A percentile compares a stretch with the other conserved stretches of the same genome.
Evolutionary conservation across 2,113 vertebrate species (phyloP).

Genomic region (Myiopsitta monachus): DNA sequence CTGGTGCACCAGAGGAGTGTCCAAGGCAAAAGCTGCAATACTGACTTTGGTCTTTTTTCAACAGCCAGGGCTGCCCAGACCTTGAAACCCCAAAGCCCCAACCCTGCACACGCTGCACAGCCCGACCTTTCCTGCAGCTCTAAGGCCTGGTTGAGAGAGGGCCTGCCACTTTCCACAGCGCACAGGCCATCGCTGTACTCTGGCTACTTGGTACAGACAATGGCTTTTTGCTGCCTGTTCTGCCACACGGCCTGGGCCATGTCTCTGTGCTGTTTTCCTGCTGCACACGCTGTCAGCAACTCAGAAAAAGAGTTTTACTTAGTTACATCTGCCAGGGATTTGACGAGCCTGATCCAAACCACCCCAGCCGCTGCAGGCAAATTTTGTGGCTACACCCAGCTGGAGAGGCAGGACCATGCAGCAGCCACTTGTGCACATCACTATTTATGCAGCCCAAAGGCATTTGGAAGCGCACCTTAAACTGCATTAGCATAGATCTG

Average conservation of each 20-base stretch:
- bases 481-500: not conserved
- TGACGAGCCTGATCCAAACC: not conserved
- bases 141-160: not conserved
- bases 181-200: not conserved
- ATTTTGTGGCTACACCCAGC: not conserved
- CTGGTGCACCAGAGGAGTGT: not conserved
- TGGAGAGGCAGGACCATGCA: rapidly evolving
- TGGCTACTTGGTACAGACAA: not conserved
- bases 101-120: not conserved
- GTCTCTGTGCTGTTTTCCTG: not conserved
- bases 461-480: not conserved
- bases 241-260: not conserved
- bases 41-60: not conserved
- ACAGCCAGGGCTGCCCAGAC: not conserved
- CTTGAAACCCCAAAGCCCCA: not conserved
- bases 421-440: not conserved
- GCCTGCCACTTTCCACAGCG: not conserved
- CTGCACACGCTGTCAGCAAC: not conserved
- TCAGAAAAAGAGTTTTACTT: not conserved
- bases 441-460: not conserved
- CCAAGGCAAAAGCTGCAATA: not conserved
- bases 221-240: not conserved
- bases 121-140: not conserved
- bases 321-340: not conserved
- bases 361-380: not conserved